A percentile compares a stretch with the other conserved stretches of the same genome.
phyloP scores from a whole-genome alignment of 1,140 invertebrate species.

The Drosophila oshimai region DNA sequence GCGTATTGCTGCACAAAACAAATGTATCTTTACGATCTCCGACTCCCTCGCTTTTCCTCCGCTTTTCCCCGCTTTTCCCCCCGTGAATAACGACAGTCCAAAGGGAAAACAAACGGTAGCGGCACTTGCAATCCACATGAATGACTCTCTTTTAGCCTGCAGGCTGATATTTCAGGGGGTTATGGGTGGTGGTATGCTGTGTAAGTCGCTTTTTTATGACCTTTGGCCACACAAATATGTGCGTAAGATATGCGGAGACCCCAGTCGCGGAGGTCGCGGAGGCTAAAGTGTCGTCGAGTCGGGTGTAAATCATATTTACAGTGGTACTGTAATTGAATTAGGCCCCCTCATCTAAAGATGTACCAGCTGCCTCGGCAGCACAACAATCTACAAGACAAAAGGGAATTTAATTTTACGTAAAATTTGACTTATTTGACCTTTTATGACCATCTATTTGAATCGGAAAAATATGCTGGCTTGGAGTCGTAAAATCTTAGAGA shows the following conservation, averaged over 20 bases:
- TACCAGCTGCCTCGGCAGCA: neutral
- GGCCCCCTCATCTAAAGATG: constrained; percentile 4
- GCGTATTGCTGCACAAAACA: constrained; percentile 40
- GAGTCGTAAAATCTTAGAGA: neutral
- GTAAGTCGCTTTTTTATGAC: constrained; percentile 65
- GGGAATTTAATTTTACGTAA: constrained; percentile 53
- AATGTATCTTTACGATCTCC: constrained; percentile 50
- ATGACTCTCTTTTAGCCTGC: constrained; percentile 4
- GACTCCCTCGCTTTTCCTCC: neutral
- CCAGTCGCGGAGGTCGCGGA: neutral
- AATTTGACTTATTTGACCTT: constrained; percentile 43
- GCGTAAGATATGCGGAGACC: constrained; percentile 52
- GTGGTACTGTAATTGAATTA: constrained; percentile 74
- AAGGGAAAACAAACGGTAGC: constrained; percentile 17
- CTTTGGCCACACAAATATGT: constrained; percentile 61
- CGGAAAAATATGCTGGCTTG: neutral
- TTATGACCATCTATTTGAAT: neutral
- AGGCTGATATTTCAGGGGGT: neutral
- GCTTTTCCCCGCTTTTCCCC: neutral
- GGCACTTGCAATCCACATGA: constrained; percentile 40
- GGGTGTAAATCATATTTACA: constrained; percentile 73
- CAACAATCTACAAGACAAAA: constrained; percentile 7
- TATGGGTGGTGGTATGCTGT: constrained; percentile 9
- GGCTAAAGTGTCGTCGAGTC: constrained; percentile 38
- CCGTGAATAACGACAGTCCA: constrained; percentile 22